Percentiles rank a stretch among this genome's conserved stretches.
Evolutionary conservation across 2,113 vertebrate species (phyloP).

Genomic region (Mesembrinibis cayennensis): DNA sequence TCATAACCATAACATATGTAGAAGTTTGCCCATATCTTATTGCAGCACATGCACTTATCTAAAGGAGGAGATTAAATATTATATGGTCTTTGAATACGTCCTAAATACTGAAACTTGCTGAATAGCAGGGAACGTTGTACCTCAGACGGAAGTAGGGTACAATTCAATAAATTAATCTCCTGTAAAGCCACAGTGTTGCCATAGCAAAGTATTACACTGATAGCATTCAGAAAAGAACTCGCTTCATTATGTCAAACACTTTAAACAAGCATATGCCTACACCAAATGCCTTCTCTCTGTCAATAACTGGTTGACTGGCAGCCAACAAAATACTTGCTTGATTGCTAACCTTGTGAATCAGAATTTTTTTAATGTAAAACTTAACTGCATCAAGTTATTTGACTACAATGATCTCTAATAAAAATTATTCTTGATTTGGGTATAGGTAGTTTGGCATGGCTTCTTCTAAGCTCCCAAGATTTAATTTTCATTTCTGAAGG

Average conservation of each 20-base stretch:
- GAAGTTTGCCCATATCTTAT: background rate
- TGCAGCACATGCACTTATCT: background rate
- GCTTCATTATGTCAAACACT: background rate
- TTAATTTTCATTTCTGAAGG: background rate
- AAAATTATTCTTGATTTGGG: background rate
- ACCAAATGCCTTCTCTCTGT: background rate
- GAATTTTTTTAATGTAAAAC: background rate
- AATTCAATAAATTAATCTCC: background rate
- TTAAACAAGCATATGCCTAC: background rate
- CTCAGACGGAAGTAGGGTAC: background rate
- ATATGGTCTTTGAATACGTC: background rate
- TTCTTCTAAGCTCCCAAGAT: background rate
- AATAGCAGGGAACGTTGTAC: background rate
- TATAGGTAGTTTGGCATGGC: background rate
- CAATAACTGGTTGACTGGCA: background rate
- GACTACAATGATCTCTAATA: background rate
- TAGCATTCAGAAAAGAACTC: background rate
- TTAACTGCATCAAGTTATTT: background rate
- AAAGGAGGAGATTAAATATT: background rate
- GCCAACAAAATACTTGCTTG: background rate
- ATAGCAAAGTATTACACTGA: background rate
- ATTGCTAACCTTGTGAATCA: background rate
- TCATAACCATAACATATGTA: background rate
- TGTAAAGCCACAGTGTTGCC: background rate
- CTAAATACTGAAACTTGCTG: background rate